Percentiles rank a stretch among this genome's conserved stretches.
phyloP scores from a whole-genome alignment of 1,140 invertebrate species.

The Mamestra configurata region DNA sequence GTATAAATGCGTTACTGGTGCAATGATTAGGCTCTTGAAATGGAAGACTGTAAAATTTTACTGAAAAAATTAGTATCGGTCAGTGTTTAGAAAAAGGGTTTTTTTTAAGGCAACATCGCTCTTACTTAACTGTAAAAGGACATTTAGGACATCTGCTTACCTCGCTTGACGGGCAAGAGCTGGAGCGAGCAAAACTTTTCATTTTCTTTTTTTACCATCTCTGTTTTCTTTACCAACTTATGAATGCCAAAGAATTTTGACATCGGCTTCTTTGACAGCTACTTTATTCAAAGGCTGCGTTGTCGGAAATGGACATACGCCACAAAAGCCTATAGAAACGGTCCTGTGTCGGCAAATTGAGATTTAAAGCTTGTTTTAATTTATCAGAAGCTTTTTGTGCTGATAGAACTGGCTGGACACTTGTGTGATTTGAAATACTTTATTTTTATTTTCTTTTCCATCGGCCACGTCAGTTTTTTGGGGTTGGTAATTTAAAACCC shows the following conservation, averaged over 20 bases:
- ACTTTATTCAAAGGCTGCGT: slow-evolving; percentile 76
- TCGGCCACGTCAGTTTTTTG: background rate
- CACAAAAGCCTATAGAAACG: slow-evolving; percentile 74
- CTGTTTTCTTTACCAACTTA: slow-evolving; percentile 49
- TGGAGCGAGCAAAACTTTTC: slow-evolving; percentile 35
- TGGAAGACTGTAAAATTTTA: too few relatives aligned
- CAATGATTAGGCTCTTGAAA: background rate
- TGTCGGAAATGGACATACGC: slow-evolving; percentile 83
- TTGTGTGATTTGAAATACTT: slow-evolving; percentile 34
- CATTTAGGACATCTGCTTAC: background rate
- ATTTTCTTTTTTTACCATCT: slow-evolving; percentile 45
- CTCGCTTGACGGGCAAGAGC: background rate
- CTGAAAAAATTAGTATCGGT: too few relatives aligned
- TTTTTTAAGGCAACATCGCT: too few relatives aligned
- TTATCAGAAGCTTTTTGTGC: slow-evolving; percentile 59
- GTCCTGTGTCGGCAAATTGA: slow-evolving; percentile 77
- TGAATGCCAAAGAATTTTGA: slow-evolving; percentile 70
- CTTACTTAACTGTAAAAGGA: background rate
- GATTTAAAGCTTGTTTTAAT: slow-evolving; percentile 65
- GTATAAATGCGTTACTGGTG: background rate
- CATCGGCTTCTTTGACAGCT: slow-evolving; percentile 76
- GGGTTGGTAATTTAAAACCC: slow-evolving; percentile 33
- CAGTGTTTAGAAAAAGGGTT: too few relatives aligned
- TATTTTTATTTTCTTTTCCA: slow-evolving; percentile 1
- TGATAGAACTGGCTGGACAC: slow-evolving; percentile 41